These are phyloP conservation scores for Paraescarpia echinospica DNA, from an alignment of 1,140 invertebrate species.

Conservation along the genomic window DNA sequence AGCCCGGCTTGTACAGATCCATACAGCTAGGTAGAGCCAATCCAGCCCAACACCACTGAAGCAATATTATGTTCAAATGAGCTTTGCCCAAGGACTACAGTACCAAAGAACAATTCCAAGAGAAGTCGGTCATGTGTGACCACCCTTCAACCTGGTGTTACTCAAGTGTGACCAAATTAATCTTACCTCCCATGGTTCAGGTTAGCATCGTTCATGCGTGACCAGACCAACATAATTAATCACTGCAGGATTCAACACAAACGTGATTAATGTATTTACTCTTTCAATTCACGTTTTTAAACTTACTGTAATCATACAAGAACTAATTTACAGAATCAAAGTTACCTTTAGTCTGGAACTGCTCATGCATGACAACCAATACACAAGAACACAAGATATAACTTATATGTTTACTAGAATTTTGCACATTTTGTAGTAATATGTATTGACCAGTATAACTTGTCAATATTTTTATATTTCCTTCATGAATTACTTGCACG, in stretches of 20 bases:
- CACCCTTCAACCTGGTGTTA: not conserved
- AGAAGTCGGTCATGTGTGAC: not conserved
- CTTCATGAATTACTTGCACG: not conserved
- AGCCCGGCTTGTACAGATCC: too few species aligned
- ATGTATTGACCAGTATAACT: not conserved
- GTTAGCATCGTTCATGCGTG: not conserved
- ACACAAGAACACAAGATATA: too few species aligned
- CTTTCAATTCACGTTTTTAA: too few species aligned
- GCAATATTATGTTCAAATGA: not conserved
- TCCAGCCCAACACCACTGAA: not conserved
- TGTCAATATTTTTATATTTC: not conserved
- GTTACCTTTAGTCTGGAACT: not conserved
- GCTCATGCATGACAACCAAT: not conserved
- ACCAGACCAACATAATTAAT: not conserved
- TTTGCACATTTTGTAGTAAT: not conserved
- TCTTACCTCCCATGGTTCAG: not conserved
- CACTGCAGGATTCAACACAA: not conserved
- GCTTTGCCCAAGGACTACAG: not conserved
- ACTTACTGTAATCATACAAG: not conserved
- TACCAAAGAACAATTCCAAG: not conserved
- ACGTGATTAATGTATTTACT: not conserved
- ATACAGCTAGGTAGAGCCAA: not conserved
- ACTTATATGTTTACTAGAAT: too few species aligned
- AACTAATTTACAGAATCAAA: not conserved
- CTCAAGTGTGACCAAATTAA: not conserved